A percentile compares a stretch with the other conserved stretches of the same genome.
Conservation (phyloP, 2,797 vertebrate species). For the Rhinella marina region DNA sequence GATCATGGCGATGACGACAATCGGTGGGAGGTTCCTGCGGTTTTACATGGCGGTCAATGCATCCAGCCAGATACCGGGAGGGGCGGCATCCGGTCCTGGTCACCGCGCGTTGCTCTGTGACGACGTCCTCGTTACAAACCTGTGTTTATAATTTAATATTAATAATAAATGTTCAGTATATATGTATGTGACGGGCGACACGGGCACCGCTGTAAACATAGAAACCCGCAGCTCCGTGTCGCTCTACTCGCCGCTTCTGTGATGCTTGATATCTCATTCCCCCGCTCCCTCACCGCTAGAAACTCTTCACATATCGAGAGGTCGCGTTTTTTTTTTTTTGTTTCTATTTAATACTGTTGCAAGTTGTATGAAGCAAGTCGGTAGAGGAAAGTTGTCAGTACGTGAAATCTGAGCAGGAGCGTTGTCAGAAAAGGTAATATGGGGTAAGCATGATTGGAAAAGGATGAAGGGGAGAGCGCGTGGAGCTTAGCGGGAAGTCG, state of each 20-base stretch:
- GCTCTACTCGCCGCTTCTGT: constrained; percentile 67
- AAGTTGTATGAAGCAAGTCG: constrained; percentile 68
- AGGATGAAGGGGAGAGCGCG: neutral
- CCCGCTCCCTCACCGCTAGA: constrained; percentile 57
- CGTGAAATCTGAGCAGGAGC: constrained; percentile 53
- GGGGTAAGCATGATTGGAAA: neutral
- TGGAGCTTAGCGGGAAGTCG: too few species aligned
- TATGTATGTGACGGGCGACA: constrained; percentile 54
- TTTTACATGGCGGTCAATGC: neutral
- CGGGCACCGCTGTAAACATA: constrained; percentile 74
- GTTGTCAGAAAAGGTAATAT: neutral
- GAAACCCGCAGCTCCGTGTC: constrained; percentile 65
- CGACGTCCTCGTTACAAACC: constrained; percentile 61
- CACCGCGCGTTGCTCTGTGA: neutral
- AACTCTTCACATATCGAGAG: constrained; percentile 69
- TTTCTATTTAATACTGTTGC: constrained; percentile 66
- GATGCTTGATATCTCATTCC: neutral
- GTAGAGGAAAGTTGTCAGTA: constrained; percentile 67
- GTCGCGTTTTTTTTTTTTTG: constrained; percentile 46
- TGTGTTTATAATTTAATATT: constrained; percentile 62
- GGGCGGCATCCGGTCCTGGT: constrained; percentile 48
- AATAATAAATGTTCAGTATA: constrained; percentile 52
- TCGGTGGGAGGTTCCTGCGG: too few species aligned
- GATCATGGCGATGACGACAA: too few species aligned
- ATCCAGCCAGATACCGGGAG: constrained; percentile 56